Base-by-base conservation (phyloP, 2,797 vertebrate genomes). In the Clarias fuscus region DNA sequence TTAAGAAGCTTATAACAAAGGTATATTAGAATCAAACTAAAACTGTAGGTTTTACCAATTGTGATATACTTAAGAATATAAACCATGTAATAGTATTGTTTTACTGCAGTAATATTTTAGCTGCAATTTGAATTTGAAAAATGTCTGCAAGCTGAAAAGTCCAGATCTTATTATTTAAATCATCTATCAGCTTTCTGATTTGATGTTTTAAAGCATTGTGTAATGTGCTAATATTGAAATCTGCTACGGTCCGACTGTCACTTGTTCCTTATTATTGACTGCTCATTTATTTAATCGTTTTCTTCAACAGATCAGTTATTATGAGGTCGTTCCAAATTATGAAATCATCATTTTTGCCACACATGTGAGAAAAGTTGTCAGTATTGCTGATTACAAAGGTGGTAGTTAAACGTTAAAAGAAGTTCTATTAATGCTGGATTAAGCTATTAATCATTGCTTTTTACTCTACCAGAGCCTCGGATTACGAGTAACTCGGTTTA, bases 281-380 rank as follows among this genome's bases (percentile, higher is more conserved):
- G 30, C 30, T n/a, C 1, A 30, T 30, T 30, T 30, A 30, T 30
- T 30, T 30, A 30, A 30, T 30, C 30, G 30, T 30, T 30, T 30
- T 30, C 30, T 27, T 40, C 67, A 78, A 82, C 84, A 95, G 94
- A 92, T 95, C 56, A 91, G 92, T 20, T 91, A 91, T 86, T 95
- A 94, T 56, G 92, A 93, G 15, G 90, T 93, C 77, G 90, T 72
- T 48, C 95, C 95, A n/a, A 93, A 87, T 58, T 95, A 95, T 7
- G 93, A 86, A 56, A 73, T 96, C 7, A 43, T 93, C 75, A 91
- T 93, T 24, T 95, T 94, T 82, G 93, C 94, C 37, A 92, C 94
- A 0, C 5, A 90, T 0, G 78, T 90, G 70, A 87, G 43, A 2
- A 0, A 43, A 56, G 65, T 94, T 83, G 58, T 94, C 17, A 78